Conservation (phyloP, 64 coral and sea anemone genomes). For the Montipora sp. region DNA sequence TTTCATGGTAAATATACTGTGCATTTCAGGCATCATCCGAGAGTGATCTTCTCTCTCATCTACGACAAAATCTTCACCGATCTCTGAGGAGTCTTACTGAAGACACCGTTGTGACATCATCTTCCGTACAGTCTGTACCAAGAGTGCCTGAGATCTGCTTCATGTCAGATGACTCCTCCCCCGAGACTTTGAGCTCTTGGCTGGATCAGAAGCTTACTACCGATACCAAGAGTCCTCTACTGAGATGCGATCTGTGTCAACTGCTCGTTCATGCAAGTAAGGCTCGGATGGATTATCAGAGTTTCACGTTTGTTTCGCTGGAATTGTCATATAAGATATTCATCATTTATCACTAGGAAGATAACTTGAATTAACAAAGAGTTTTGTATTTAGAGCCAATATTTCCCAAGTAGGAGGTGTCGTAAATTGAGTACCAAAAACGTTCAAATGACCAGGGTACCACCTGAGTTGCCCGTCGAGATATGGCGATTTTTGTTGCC, state of each 20-base stretch:
- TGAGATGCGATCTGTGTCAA: slow-evolving; percentile 66
- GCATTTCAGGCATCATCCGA: background rate
- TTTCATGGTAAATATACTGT: background rate
- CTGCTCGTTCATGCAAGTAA: slow-evolving; percentile 82
- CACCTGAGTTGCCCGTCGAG: too few species aligned
- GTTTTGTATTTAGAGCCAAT: too few species aligned
- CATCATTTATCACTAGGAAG: too few species aligned
- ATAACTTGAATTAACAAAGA: too few species aligned
- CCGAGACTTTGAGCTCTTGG: slow-evolving; percentile 90
- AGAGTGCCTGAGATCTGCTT: slow-evolving; percentile 91
- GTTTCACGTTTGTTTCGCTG: background rate
- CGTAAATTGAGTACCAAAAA: too few species aligned
- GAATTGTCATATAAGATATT: background rate
- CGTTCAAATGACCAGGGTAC: too few species aligned
- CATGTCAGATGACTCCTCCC: slow-evolving; percentile 89
- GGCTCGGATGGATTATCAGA: background rate
- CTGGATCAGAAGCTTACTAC: slow-evolving; percentile 66
- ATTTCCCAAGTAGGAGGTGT: too few species aligned
- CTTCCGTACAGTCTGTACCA: slow-evolving; percentile 25
- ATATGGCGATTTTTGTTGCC: too few species aligned
- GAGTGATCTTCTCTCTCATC: background rate
- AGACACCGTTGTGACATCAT: background rate
- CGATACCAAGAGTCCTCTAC: slow-evolving; percentile 75
- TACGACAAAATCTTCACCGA: slow-evolving; percentile 11
- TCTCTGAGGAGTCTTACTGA: background rate